Conservation (phyloP, 2,113 vertebrate species). For the Hystrix brachyura region DNA sequence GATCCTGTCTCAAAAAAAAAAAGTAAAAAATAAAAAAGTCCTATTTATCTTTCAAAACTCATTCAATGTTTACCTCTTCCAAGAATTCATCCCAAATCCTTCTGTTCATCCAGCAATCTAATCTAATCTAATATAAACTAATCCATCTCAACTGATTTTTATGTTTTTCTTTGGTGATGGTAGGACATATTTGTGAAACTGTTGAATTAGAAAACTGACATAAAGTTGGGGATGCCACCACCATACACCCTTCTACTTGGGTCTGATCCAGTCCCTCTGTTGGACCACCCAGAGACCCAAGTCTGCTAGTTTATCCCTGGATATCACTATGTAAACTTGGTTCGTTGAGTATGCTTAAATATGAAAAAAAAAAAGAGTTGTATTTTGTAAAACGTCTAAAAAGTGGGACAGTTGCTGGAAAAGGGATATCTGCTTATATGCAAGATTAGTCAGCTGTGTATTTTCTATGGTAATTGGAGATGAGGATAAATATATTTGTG, state of each 20-base stretch:
- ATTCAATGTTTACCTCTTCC: background rate
- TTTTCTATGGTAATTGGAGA: slow-evolving; percentile 48
- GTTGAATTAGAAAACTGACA: background rate
- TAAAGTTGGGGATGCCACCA: background rate
- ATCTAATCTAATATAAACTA: background rate
- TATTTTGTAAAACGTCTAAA: slow-evolving; percentile 18
- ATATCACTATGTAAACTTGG: slow-evolving; percentile 3
- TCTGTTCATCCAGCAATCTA: background rate
- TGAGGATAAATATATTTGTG: background rate
- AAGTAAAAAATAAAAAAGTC: background rate
- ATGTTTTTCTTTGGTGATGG: slow-evolving; percentile 2
- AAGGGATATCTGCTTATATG: background rate
- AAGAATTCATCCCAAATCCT: background rate
- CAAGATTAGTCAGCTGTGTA: slow-evolving; percentile 9
- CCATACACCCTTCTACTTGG: background rate
- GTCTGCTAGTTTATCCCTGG: background rate
- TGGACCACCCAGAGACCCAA: background rate
- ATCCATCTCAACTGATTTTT: background rate
- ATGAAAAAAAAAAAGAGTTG: slow-evolving; percentile 29
- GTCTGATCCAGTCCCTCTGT: background rate
- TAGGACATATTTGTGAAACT: background rate
- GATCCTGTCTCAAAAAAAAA: background rate
- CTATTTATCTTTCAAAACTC: background rate
- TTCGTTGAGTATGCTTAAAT: background rate
- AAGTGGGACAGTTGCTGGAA: slow-evolving; percentile 35